Base-by-base conservation (phyloP, 2,113 vertebrate genomes). In the Peucedramus taeniatus region DNA sequence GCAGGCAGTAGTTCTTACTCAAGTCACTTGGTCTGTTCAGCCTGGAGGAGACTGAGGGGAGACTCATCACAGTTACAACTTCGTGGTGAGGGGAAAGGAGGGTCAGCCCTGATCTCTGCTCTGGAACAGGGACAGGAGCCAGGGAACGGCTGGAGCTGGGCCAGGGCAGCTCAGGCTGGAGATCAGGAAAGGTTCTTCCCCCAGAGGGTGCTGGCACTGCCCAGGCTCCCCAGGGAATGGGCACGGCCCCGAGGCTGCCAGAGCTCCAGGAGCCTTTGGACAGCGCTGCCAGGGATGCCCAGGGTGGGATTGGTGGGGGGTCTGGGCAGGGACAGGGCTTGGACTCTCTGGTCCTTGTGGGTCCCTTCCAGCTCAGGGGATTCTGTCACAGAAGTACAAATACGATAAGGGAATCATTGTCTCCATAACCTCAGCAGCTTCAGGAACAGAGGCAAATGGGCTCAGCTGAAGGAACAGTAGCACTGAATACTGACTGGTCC, bases 271-370 rank as follows among this genome's bases (percentile, higher is more conserved):
- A 35, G 83, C 3, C 3, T 24, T 66, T 57, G 60, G 83, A 0
- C 83, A 85, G 4, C 27, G 1, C 81, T 65, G 39, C 83, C 61
- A 76, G 83, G 83, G 71, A 9, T 86, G 71, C 3, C 2, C 51
- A 76, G 71, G 71, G 2, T 39, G 71, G 61, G 26, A 1, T 2
- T 77, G 37, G 1, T 68, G 53, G 61, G 51, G 35, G 0, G 5
- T 4, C 71, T 76, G 71, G 0, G 44, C 70, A 86, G 51, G 61
- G 31, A 0, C 44, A 7, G 8, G 21, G 0, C 8, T 1, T 31
- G 54, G 1, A 1, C 15, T 79, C 1, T 2, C 0, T 28, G 49
- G 1, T 70, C 45, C 45, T 7, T 0, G 21, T 9, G 51, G 17
- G 22, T 15, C 45, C 17, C 17, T 16, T 9, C 4, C 37, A 33